A percentile compares a stretch with the other conserved stretches of the same genome.
phyloP scores from a whole-genome alignment of 2,888 invertebrate species.

The Lepidocyrtoides sp. region DNA sequence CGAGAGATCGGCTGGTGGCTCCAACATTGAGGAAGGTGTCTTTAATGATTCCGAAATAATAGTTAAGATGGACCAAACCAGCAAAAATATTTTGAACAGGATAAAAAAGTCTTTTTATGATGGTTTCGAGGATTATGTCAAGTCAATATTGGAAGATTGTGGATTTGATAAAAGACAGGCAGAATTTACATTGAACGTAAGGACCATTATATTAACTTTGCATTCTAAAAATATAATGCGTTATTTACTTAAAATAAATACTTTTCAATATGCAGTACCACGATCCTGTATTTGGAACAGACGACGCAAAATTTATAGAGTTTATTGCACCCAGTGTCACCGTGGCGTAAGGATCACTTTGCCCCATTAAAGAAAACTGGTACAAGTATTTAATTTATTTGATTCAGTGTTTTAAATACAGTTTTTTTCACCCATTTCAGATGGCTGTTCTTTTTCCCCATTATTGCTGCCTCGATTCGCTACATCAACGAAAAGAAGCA shows the following conservation, averaged over 20 bases:
- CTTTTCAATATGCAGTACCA: no score
- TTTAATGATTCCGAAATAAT: slow-evolving; percentile 63
- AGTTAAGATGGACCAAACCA: slow-evolving; percentile 77
- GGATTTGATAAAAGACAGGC: slow-evolving; percentile 56
- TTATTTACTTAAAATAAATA: no score
- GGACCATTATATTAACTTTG: no score
- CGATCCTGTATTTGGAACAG: no score
- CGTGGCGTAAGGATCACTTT: neutral
- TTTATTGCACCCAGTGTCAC: no score
- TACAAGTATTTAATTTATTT: slow-evolving; percentile 38
- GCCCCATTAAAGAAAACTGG: neutral
- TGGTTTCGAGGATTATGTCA: slow-evolving; percentile 63
- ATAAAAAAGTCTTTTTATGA: slow-evolving; percentile 54
- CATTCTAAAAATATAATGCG: no score
- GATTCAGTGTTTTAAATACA: slow-evolving; percentile 17
- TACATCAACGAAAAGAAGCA: slow-evolving; percentile 76
- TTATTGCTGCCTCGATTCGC: slow-evolving; percentile 65
- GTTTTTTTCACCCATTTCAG: no score
- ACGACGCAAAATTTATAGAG: no score
- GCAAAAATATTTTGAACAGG: slow-evolving; percentile 64
- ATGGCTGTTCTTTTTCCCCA: slow-evolving; percentile 65
- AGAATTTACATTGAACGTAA: slow-evolving; percentile 66
- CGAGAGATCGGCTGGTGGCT: slow-evolving; percentile 30
- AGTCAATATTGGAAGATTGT: slow-evolving; percentile 60
- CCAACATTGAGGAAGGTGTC: slow-evolving; percentile 61